Percentiles rank a stretch among this genome's conserved stretches.
Evolutionary conservation across 1,140 invertebrate genomes (phyloP).

Genomic region (Bombus vancouverensis): DNA sequence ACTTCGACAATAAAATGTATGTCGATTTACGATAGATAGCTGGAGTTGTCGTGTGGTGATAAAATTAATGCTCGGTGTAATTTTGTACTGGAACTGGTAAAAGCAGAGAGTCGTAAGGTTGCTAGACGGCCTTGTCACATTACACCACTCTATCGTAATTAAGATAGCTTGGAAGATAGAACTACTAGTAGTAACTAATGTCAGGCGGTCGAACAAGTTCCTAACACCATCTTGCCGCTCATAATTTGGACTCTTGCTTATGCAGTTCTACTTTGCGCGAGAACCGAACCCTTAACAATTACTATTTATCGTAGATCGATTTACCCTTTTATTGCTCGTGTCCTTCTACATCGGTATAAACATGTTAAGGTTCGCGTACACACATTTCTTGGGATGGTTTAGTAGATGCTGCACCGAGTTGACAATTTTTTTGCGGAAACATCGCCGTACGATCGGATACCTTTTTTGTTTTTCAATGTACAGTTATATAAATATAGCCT

Average conservation of each 20-base stretch:
- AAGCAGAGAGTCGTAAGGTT: neutral
- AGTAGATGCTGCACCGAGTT: constrained; percentile 15
- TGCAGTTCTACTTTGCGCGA: neutral
- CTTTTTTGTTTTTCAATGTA: constrained; percentile 69
- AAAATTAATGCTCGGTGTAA: neutral
- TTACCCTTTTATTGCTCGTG: constrained; percentile 42
- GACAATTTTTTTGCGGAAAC: constrained; percentile 26
- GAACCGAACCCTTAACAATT: neutral
- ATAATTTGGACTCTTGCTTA: neutral
- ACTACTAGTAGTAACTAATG: neutral
- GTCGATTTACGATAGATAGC: constrained; percentile 53
- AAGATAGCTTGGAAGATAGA: neutral
- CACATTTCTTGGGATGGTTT: constrained; percentile 10
- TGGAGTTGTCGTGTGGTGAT: neutral
- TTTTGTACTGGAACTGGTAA: neutral
- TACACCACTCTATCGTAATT: neutral
- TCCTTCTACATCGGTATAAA: constrained; percentile 27
- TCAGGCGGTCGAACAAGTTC: constrained; percentile 2
- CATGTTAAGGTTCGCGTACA: constrained; percentile 40
- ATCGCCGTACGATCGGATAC: constrained; percentile 63
- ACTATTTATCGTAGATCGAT: constrained; percentile 53
- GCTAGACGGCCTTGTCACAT: neutral
- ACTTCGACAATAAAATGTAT: constrained; percentile 48
- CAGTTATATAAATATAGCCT: constrained; percentile 56
- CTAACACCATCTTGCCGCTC: neutral